phyloP scores from a whole-genome alignment of 2,888 invertebrate species.

The Troides helena region DNA sequence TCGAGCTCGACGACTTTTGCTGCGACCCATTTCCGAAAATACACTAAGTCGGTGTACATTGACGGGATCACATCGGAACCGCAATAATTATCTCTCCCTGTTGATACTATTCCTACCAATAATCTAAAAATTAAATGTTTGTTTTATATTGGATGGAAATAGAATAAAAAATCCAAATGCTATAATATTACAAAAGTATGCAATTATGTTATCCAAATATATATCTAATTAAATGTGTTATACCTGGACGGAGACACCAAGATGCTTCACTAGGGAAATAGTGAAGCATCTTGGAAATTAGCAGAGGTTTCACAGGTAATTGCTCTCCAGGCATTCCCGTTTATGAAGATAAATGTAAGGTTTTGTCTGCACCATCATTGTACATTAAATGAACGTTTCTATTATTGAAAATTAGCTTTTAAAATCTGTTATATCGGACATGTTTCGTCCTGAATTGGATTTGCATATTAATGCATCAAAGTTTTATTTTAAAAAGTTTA shows the following conservation, averaged over 20 bases:
- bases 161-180: not conserved
- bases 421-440: not conserved
- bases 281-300: not conserved
- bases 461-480: not conserved
- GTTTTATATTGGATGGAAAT: not conserved
- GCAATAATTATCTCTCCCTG: conserved; percentile 30
- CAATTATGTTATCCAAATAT: no score
- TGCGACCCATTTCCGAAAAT: conserved; percentile 31
- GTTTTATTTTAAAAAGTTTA: not conserved
- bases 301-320: not conserved
- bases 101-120: conserved; percentile 31
- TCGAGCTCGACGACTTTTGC: conserved; percentile 27
- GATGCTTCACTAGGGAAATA: not conserved
- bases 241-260: not conserved
- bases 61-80: conserved; percentile 34
- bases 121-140: conserved; percentile 19
- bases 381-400: not conserved
- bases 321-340: not conserved
- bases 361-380: not conserved
- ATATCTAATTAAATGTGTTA: not conserved
- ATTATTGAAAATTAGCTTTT: not conserved
- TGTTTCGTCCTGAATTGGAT: no score
- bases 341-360: not conserved
- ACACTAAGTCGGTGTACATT: conserved; percentile 34
- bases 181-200: no score